Evolutionary conservation across 2,113 vertebrate species (phyloP), one percentile per base, ranked within the genome.

Genomic region (Castor canadensis): DNA sequence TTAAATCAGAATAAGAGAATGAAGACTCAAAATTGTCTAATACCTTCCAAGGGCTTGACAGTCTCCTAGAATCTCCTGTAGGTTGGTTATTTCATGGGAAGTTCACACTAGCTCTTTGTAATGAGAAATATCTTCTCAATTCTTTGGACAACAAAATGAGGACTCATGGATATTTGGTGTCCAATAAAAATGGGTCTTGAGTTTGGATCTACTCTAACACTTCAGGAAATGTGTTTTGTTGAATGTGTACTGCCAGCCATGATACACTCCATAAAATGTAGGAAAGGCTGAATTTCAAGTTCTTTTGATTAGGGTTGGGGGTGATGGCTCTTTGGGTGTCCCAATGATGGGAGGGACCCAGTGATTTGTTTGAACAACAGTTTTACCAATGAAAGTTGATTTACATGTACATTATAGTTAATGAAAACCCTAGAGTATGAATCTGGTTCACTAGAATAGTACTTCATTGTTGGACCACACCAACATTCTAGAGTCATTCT

Each of bases 391-490:
- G 8, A 40, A 62, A 20, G 26, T 45, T 19, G 28, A 52, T 3
- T 20, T 24, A 3, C 30, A 13, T 0, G 0, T 8, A 22, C 47
- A 54, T 17, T 28, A 1, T 4, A 4, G 32, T 19, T 11, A 24
- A 11, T 22, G 26, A 10, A n/a, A 54, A 38, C 24, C 45, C 58
- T 24, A n/a, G 47, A 28, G 9, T 6, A 20, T 45, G 71, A 35
- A 47, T 64, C 6, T 13, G 43, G 5, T 43, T 54, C 38, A 43
- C 49, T 17, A 2, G 26, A 12, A n/a, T 52, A 67, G 15, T n/a
- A n/a, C n/a, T n/a, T n/a, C n/a, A n/a, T 28, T 9, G 17, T 12
- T 8, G 54, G 54, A 22, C 15, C 35, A 12, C 30, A 28, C 20
- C 3, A 1, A 12, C 24, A 24, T 13, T 6, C 1, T 7, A 28